Conservation (phyloP, 64 coral and sea anemone species). For the Porites australiensis region DNA sequence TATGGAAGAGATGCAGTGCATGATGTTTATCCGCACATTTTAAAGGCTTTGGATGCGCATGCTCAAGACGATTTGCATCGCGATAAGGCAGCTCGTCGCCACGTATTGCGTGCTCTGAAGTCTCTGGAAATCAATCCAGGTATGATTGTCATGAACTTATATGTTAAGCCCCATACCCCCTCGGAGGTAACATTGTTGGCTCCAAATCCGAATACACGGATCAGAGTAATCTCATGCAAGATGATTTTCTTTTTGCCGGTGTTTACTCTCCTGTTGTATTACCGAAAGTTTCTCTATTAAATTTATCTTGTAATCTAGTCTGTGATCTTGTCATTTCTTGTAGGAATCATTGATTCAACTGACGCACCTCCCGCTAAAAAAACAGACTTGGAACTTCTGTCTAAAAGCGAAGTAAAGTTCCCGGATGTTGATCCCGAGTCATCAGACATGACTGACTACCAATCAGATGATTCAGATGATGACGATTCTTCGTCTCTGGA, state of each 20-base stretch:
- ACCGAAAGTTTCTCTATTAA: neutral
- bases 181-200: too few relatives aligned
- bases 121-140: neutral
- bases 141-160: neutral
- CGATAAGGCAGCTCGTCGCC: slow-evolving; percentile 6
- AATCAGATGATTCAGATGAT: neutral
- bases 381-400: neutral
- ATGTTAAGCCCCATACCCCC: too few relatives aligned
- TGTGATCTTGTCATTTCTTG: neutral
- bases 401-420: neutral
- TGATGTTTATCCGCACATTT: slow-evolving; percentile 62
- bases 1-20: slow-evolving; percentile 51
- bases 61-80: neutral
- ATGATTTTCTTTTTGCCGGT: too few relatives aligned
- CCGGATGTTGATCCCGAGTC: neutral
- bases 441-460: neutral
- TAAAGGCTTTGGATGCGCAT: slow-evolving; percentile 48
- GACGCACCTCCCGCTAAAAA: neutral
- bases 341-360: neutral
- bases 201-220: too few relatives aligned
- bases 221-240: too few relatives aligned
- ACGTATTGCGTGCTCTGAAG: neutral
- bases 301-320: neutral
- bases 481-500: neutral
- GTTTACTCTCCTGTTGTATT: neutral